A percentile compares a stretch with the other conserved stretches of the same genome.
Evolutionary conservation across 2,113 vertebrate genomes (phyloP).

Genomic region (Thamnaconus septentrionalis): DNA sequence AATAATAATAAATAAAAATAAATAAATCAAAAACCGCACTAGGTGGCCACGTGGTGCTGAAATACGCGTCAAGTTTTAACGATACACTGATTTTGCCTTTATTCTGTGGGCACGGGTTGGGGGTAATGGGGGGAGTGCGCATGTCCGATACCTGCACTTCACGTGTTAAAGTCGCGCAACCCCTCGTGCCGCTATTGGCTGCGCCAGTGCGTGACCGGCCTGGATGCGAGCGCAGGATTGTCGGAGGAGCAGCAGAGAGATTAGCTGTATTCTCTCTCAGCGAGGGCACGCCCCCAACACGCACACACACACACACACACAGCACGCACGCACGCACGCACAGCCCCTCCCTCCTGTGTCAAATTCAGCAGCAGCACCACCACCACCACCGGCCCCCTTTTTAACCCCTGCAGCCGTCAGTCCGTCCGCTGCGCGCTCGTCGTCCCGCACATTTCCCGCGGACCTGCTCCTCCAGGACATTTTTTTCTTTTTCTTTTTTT

Average conservation of each 20-base stretch:
- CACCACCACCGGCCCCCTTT: slow-evolving; percentile 23
- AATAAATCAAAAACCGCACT: too few relatives aligned
- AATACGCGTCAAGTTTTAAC: too few relatives aligned
- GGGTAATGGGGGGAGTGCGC: too few relatives aligned
- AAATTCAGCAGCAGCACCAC: slow-evolving; percentile 12
- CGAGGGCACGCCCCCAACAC: slow-evolving; percentile 34
- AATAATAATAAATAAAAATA: too few relatives aligned
- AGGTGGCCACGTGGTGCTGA: too few relatives aligned
- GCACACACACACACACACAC: too few relatives aligned
- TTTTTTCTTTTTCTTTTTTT: slow-evolving; percentile 51
- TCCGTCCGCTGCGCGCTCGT: slow-evolving; percentile 8
- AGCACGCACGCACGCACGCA: too few relatives aligned
- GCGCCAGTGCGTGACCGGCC: slow-evolving; percentile 40
- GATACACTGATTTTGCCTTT: too few relatives aligned
- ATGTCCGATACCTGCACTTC: too few relatives aligned
- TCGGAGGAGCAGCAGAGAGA: slow-evolving; percentile 6
- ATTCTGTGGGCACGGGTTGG: too few relatives aligned
- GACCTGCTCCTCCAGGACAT: background rate
- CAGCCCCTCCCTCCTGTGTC: background rate
- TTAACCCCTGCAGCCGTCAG: slow-evolving; percentile 51
- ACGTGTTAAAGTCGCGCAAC: too few relatives aligned
- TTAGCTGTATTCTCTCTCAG: slow-evolving; percentile 55
- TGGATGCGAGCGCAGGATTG: slow-evolving; percentile 2
- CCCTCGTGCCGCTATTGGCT: slow-evolving; percentile 13
- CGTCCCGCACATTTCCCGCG: slow-evolving; percentile 3